These are phyloP conservation scores for Andrena cerasifolii DNA, from an alignment of 1,140 invertebrate genomes.

Conservation along the genomic window DNA sequence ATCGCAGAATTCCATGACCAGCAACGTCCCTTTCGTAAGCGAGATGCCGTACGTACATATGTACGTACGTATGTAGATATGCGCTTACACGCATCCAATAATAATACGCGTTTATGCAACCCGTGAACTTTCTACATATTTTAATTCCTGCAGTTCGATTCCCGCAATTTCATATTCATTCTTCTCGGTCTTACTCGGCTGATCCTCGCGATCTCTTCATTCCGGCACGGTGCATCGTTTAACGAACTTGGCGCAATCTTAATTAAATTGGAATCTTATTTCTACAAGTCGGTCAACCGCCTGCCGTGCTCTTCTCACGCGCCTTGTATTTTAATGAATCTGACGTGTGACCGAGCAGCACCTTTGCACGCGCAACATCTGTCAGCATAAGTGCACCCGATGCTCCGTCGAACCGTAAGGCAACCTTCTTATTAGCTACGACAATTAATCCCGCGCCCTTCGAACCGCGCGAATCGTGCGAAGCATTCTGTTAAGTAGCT, in stretches of 20 bases:
- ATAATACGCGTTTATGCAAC: background rate
- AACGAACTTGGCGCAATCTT: background rate
- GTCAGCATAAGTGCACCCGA: background rate
- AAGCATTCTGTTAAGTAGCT: too few species aligned
- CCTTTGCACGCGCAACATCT: background rate
- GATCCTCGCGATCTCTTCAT: slow-evolving; percentile 3
- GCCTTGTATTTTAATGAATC: slow-evolving; percentile 32
- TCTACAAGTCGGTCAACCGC: background rate
- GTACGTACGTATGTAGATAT: too few species aligned
- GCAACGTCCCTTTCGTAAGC: background rate
- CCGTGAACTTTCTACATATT: slow-evolving; percentile 10
- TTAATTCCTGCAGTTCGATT: background rate
- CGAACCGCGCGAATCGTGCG: too few species aligned
- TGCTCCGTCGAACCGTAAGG: too few species aligned
- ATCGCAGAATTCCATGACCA: too few species aligned
- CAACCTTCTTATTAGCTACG: too few species aligned
- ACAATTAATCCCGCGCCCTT: too few species aligned
- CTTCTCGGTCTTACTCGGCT: background rate
- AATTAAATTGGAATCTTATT: slow-evolving; percentile 41
- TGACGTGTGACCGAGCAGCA: slow-evolving; percentile 30
- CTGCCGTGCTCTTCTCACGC: background rate
- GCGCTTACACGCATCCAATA: background rate
- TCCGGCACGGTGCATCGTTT: background rate
- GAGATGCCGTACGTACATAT: too few species aligned
- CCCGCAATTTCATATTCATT: slow-evolving; percentile 4